phyloP scores from a whole-genome alignment of 1,140 invertebrate genomes.

The Trinorchestia longiramus region DNA sequence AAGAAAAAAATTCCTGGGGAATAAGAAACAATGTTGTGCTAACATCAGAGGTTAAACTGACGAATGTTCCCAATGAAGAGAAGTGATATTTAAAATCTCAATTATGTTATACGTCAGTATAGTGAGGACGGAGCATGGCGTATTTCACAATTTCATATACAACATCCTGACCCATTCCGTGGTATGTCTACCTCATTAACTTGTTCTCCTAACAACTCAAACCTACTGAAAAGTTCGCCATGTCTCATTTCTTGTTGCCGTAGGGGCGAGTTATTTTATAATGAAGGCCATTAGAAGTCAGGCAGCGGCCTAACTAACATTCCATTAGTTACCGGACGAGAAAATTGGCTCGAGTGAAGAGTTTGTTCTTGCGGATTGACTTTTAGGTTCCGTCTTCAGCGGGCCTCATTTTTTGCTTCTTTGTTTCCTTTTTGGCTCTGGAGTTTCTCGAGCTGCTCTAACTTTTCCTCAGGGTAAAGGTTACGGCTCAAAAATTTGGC shows the following conservation, averaged over 20 bases:
- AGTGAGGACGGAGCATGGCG: neutral
- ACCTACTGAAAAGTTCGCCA: neutral
- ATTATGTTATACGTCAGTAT: neutral
- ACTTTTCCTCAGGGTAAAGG: neutral
- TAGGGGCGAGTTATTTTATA: constrained; percentile 45
- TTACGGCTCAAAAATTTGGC: neutral
- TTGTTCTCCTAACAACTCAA: neutral
- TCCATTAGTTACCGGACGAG: constrained; percentile 52
- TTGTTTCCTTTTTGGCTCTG: neutral
- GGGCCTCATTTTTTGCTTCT: neutral
- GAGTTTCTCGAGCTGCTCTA: neutral
- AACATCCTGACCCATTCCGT: neutral
- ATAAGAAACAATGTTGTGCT: no score
- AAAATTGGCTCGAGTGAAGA: constrained; percentile 50
- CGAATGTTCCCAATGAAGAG: no score
- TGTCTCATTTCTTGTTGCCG: constrained; percentile 13
- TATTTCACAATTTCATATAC: neutral
- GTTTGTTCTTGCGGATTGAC: constrained; percentile 49
- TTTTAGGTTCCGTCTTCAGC: constrained; percentile 30
- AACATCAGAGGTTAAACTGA: no score
- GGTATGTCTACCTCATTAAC: neutral
- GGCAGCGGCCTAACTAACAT: constrained; percentile 48
- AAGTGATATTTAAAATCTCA: no score
- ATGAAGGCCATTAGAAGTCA: constrained; percentile 51
- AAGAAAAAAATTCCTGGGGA: no score